phyloP scores from a whole-genome alignment of 2,888 invertebrate genomes.

The Parthenolecanium corni region DNA sequence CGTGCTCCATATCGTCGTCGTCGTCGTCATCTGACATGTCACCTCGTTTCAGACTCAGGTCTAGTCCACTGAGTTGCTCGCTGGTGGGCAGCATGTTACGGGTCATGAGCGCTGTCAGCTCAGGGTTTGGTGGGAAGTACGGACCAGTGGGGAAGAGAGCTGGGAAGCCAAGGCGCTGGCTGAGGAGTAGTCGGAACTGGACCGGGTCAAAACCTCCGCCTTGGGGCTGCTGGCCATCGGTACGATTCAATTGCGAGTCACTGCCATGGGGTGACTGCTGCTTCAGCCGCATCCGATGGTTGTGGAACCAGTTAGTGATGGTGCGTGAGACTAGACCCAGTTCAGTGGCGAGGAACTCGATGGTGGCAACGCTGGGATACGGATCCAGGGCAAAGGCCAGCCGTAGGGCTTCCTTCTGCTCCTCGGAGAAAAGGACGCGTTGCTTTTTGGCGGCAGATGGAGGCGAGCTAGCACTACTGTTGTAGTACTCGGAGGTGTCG shows the following conservation, averaged over 20 bases:
- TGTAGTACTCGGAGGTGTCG: constrained; percentile 79
- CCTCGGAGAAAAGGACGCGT: constrained; percentile 91
- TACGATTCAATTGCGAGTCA: constrained; percentile 25
- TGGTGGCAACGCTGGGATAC: constrained; percentile 91
- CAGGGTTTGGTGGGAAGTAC: constrained; percentile 64
- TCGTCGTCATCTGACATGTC: constrained; percentile 51
- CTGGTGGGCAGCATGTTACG: constrained; percentile 44
- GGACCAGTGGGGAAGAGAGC: constrained; percentile 44
- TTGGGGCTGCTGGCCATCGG: constrained; percentile 42
- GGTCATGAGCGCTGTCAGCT: constrained; percentile 56
- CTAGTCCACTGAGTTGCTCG: constrained; percentile 73
- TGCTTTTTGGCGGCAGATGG: constrained; percentile 86
- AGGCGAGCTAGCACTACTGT: constrained; percentile 68
- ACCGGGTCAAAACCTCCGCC: constrained; percentile 72
- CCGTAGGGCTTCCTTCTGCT: constrained; percentile 91
- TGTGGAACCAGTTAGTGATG: constrained; percentile 99
- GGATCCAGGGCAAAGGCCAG: constrained; percentile 92
- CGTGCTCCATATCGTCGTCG: constrained; percentile 55
- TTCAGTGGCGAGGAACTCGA: constrained; percentile 87
- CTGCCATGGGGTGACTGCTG: constrained; percentile 61
- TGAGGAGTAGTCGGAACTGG: constrained; percentile 75
- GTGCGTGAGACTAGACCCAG: constrained; percentile 84
- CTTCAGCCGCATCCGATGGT: constrained; percentile 95
- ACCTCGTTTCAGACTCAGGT: constrained; percentile 67
- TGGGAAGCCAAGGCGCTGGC: constrained; percentile 60